phyloP scores from a whole-genome alignment of 2,888 invertebrate genomes.

The Lasioglossum malachurum region DNA sequence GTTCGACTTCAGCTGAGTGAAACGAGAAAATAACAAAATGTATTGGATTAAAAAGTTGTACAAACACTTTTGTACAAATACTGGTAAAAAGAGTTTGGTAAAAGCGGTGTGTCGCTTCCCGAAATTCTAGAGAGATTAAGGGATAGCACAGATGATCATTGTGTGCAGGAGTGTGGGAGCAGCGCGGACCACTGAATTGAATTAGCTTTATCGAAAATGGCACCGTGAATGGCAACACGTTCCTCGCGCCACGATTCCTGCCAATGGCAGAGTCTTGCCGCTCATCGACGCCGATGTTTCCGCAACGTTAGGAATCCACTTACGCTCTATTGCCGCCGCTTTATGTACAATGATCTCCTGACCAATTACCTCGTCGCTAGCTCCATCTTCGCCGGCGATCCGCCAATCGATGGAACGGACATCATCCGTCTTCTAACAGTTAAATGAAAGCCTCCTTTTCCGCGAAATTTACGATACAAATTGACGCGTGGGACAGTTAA shows the following conservation, averaged over 20 bases:
- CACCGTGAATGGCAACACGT: conserved; percentile 46
- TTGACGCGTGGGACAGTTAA: neutral
- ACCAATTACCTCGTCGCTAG: conserved; percentile 49
- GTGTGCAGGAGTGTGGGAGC: neutral
- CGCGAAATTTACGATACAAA: neutral
- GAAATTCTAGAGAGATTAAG: no score
- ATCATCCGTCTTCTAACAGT: neutral
- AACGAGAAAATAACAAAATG: no score
- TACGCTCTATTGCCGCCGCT: conserved; percentile 50
- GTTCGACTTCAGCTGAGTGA: no score
- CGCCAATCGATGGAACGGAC: conserved; percentile 33
- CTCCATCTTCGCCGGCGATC: conserved; percentile 11
- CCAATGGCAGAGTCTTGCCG: conserved; percentile 33
- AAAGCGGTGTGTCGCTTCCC: no score
- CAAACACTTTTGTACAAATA: no score
- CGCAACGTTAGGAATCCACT: conserved; percentile 55
- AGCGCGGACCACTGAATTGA: conserved; percentile 44
- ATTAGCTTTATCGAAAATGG: conserved; percentile 59
- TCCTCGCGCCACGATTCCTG: conserved; percentile 49
- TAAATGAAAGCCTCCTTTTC: neutral
- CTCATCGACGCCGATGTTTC: conserved; percentile 49
- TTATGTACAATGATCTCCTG: conserved; percentile 40
- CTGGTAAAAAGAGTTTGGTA: no score
- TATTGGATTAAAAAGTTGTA: no score
- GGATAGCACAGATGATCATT: neutral